Base-by-base conservation (phyloP, 1,140 invertebrate genomes). In the Drosophila pallidifrons region DNA sequence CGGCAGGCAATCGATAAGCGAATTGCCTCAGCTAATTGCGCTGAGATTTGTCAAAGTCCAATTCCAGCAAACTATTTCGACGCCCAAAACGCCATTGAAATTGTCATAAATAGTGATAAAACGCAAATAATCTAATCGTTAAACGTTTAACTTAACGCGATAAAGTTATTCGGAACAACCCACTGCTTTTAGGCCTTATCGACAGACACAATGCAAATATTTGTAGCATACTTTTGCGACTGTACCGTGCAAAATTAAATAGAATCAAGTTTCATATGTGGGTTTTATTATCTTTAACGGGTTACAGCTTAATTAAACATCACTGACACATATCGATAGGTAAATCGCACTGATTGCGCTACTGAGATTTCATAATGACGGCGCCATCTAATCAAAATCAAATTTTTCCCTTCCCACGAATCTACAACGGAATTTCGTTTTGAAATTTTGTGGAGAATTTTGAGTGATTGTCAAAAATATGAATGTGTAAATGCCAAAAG, bases 281-380 rank as follows among this genome's bases (percentile, higher is more conserved):
- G 32, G 46, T 47, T 82, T 76, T 79, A 64, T 67, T 81, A 72
- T 71, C 68, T 75, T 78, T 63, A 79, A 58, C 68, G 49, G 63
- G 61, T 77, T 77, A 79, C 55, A 74, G 77, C 55, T 72, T 88
- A 89, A 88, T 88, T 89, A 88, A 79, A 75, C 71, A 57, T 46
- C 52, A 55, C 58, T 67, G 82, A 82, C 80, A 83, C 51, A 65
- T 75, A 87, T 75, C 55, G 28, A 72, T 54, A 51, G 43, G 43
- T 45, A 32, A 59, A 68, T 82, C 60, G 76, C 70, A 71, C 41
- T 65, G 82, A 81, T 75, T 68, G 52, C 55, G 57, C 55, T 49
- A 63, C 69, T 47, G 45, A 66, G 61, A 72, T 72, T 72, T 66
- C 32, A 7, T 28, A 61, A 51, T 68, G 49, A 78, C 75, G 25